These are phyloP conservation scores for Drosophila santomea DNA, from an alignment of 1,140 invertebrate species.

Conservation along the genomic window DNA sequence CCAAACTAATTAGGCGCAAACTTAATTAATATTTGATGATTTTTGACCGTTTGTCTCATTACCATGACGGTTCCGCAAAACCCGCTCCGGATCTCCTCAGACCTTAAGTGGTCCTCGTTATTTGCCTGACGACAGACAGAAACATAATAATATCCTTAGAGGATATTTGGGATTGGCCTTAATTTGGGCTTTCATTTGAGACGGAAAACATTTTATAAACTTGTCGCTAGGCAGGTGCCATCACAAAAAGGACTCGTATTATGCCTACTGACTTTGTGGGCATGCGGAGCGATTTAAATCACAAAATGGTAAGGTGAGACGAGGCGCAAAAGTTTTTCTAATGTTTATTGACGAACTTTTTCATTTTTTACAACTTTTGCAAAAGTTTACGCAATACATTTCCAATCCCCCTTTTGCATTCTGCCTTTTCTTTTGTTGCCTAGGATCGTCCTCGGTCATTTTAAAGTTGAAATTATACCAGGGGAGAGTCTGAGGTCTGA, in stretches of 20 bases:
- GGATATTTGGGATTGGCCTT: constrained; percentile 53
- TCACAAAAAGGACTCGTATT: constrained; percentile 25
- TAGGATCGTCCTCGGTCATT: constrained; percentile 68
- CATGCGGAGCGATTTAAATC: constrained; percentile 45
- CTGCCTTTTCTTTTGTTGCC: constrained; percentile 25
- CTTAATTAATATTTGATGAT: constrained; percentile 75
- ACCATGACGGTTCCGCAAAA: constrained; percentile 16
- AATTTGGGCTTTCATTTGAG: constrained; percentile 37
- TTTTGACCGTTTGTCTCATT: constrained; percentile 59
- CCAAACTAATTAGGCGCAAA: constrained; percentile 75
- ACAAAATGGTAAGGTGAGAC: constrained; percentile 64
- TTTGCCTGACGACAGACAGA: constrained; percentile 44
- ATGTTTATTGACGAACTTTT: constrained; percentile 83
- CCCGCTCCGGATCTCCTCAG: not conserved
- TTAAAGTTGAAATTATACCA: constrained; percentile 76
- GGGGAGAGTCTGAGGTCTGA: constrained; percentile 24
- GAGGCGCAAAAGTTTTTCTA: constrained; percentile 72
- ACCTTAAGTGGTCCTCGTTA: constrained; percentile 18
- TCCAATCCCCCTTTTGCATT: constrained; percentile 3
- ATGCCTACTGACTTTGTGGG: constrained; percentile 31
- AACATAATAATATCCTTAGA: constrained; percentile 46
- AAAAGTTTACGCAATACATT: constrained; percentile 57
- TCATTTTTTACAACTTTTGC: constrained; percentile 72
- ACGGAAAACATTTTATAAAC: constrained; percentile 59
- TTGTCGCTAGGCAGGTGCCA: constrained; percentile 63